Evolutionary conservation across 2,888 invertebrate species (phyloP), one percentile per base, ranked within the genome.

Genomic region (Cantharis lateralis): DNA sequence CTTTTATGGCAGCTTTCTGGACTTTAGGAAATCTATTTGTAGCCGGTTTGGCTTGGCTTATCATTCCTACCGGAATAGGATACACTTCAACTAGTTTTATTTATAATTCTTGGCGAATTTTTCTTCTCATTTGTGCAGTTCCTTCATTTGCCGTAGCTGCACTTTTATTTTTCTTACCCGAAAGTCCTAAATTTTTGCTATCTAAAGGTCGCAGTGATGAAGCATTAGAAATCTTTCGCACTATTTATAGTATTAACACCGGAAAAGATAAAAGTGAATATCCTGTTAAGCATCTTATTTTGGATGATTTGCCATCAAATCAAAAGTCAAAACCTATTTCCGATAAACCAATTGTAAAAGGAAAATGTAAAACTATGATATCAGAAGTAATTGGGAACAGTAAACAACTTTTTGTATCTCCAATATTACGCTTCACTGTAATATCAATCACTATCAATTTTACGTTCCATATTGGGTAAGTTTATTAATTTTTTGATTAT

Each of bases 1-100:
- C 96, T 84, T 95, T 96, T 87, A 95, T 97, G 94, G 97, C 97
- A 77, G 96, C 96, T 72, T 97, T 97, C 89, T 97, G 97, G 97
- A 97, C 97, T 76, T 92, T 96, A 83, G 97, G 97, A 82, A 97
- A 97, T 88, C 91, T 97, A 82, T 94, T 97, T 86, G 97, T 97
- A 75, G 97, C 97, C 82, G 96, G 97, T 87, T 88, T 93, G 81
- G 94, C 94, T 80, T 93, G 94, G 93, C 90, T 93, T 80, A 93
- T 94, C 83, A 94, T 94, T 80, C 94, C 94, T 82, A 91, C 92
- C 91, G 94, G 91, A 82, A 93, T 95, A 84, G 95, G 95, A 82
- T 91, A 93, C 78, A 87, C 88, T 64, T 92, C 93, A 24, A 88
- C 90, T 70, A 89, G 91, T 72, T 96, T 97, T 88, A 92, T 92